A percentile compares a stretch with the other conserved stretches of the same genome.
Evolutionary conservation across 1,140 invertebrate species (phyloP).

Genomic region (Laupala kohalensis): DNA sequence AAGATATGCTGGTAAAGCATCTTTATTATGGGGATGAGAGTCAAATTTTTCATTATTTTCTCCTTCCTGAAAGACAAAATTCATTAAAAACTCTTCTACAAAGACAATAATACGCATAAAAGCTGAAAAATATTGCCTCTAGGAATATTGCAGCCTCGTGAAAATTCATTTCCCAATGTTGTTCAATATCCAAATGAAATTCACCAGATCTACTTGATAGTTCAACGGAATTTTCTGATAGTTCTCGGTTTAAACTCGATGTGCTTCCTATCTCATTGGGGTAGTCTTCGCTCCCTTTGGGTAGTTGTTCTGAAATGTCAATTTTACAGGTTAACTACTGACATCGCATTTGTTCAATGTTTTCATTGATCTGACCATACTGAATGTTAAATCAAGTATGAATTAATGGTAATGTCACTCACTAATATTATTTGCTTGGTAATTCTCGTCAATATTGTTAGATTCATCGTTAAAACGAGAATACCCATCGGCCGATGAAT

Average conservation of each 20-base stretch:
- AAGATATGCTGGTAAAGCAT: conserved; percentile 74
- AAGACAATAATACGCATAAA: background rate
- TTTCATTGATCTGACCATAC: too few species aligned
- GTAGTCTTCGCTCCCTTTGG: conserved; percentile 10
- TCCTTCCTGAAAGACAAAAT: conserved; percentile 53
- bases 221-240: conserved; percentile 24
- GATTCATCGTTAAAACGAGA: conserved; percentile 11
- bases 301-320: conserved; percentile 11
- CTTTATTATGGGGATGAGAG: conserved; percentile 69
- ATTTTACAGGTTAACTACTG: too few species aligned
- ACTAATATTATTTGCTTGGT: conserved; percentile 10
- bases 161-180: conserved; percentile 80
- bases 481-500: conserved; percentile 10
- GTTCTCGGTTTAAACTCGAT: conserved; percentile 25
- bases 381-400: too few species aligned
- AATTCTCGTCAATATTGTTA: conserved; percentile 4
- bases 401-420: too few species aligned
- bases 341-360: too few species aligned
- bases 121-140: conserved; percentile 37
- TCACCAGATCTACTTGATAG: conserved; percentile 32
- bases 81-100: background rate
- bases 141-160: conserved; percentile 79
- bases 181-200: conserved; percentile 33
- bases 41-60: conserved; percentile 88
- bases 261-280: conserved; percentile 29